Conservation (phyloP, 2,113 vertebrate genomes). For the Seriola quinqueradiata region DNA sequence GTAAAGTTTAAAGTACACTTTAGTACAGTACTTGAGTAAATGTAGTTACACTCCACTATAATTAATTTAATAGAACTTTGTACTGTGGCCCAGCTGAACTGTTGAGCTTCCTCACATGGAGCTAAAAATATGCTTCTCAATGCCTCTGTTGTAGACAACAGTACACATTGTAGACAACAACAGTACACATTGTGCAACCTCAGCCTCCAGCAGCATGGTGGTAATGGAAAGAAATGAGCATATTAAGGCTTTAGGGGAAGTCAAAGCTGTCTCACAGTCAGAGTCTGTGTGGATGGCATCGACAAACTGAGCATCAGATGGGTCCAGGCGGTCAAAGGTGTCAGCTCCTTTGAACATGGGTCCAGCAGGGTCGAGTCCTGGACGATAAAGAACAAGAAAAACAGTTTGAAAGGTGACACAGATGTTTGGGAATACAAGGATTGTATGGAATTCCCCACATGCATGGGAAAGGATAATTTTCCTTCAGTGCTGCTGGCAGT, state of each 20-base stretch:
- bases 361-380: constrained; percentile 94
- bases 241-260: not conserved
- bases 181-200: not conserved
- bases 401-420: not conserved
- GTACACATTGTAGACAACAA: too few species aligned
- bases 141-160: not conserved
- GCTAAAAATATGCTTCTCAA: not conserved
- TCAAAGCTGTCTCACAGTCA: constrained; percentile 89
- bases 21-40: too few species aligned
- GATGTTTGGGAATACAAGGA: too few species aligned
- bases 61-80: too few species aligned
- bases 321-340: constrained; percentile 90
- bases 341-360: constrained; percentile 91
- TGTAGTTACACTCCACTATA: too few species aligned
- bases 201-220: too few species aligned
- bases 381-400: constrained; percentile 24
- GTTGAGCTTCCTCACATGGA: too few species aligned
- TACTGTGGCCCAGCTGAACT: too few species aligned
- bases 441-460: too few species aligned
- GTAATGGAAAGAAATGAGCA: not conserved
- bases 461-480: too few species aligned
- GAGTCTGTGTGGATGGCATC: constrained; percentile 96
- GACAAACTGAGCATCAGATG: constrained; percentile 93
- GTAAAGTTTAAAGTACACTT: too few species aligned
- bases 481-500: too few species aligned